Percentiles rank a stretch among this genome's conserved stretches.
phyloP scores from a whole-genome alignment of 2,113 vertebrate species.

The Lepus europaeus region DNA sequence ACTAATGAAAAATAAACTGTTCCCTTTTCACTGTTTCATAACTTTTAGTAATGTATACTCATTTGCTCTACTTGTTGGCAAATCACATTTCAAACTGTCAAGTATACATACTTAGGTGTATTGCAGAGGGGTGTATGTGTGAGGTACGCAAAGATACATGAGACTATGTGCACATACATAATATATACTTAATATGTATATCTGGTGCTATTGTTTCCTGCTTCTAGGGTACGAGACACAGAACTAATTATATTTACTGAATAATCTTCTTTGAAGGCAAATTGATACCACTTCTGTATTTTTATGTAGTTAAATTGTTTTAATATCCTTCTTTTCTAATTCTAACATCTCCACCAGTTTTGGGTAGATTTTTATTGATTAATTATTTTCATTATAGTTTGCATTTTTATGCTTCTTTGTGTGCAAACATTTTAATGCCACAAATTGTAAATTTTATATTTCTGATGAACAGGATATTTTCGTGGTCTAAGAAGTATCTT shows the following conservation, averaged over 20 bases:
- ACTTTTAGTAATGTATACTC: background rate
- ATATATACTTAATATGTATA: background rate
- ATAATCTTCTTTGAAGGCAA: background rate
- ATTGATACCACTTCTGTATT: background rate
- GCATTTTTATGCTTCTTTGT: background rate
- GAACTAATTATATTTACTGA: conserved; percentile 21
- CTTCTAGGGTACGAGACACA: background rate
- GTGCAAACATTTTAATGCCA: background rate
- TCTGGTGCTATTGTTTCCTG: background rate
- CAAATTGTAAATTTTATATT: background rate
- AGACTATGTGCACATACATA: background rate
- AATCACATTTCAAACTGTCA: background rate
- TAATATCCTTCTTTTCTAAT: background rate
- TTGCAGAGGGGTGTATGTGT: background rate
- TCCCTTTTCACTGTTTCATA: background rate
- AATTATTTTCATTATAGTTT: background rate
- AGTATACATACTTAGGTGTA: background rate
- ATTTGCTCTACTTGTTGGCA: background rate
- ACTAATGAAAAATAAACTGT: background rate
- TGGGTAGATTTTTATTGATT: background rate
- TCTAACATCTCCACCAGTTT: background rate
- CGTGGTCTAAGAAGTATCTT: background rate
- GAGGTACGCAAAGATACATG: background rate
- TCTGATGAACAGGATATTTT: background rate
- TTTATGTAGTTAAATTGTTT: background rate